A percentile compares a stretch with the other conserved stretches of the same genome.
Evolutionary conservation across 2,113 vertebrate species (phyloP).

Genomic region (pig (Sus scrofa)): DNA sequence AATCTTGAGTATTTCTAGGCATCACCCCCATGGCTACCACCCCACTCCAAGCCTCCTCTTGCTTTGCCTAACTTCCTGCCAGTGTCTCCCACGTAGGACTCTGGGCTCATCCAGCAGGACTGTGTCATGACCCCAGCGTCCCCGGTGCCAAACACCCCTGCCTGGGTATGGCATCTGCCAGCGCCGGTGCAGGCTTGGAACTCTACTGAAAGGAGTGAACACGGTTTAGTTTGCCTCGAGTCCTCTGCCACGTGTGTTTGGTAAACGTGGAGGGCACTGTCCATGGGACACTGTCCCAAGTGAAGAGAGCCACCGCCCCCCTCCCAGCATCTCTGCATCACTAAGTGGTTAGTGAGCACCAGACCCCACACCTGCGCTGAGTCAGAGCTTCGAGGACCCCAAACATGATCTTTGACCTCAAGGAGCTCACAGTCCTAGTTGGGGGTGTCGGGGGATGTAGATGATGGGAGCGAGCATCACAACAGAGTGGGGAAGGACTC

Average conservation of each 20-base stretch:
- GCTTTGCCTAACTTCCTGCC: not conserved
- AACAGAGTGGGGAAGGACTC: not conserved
- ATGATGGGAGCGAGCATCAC: not conserved
- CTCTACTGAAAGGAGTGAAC: not conserved
- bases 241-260: not conserved
- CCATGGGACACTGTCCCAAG: fast-evolving
- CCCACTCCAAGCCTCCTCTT: too few relatives aligned
- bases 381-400: too few relatives aligned
- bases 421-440: not conserved
- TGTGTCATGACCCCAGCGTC: fast-evolving
- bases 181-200: fast-evolving
- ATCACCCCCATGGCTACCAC: fast-evolving
- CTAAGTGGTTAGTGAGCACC: fast-evolving
- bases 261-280: not conserved
- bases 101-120: not conserved
- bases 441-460: fast-evolving
- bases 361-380: too few relatives aligned
- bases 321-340: not conserved
- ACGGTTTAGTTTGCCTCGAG: not conserved
- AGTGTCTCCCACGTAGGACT: not conserved
- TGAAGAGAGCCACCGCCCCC: too few relatives aligned
- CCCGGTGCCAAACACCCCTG: fast-evolving
- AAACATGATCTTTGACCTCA: too few relatives aligned
- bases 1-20: fast-evolving
- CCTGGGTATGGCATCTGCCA: fast-evolving